Base-by-base conservation (phyloP, 2,113 vertebrate genomes). In the Nesogale talazaci region DNA sequence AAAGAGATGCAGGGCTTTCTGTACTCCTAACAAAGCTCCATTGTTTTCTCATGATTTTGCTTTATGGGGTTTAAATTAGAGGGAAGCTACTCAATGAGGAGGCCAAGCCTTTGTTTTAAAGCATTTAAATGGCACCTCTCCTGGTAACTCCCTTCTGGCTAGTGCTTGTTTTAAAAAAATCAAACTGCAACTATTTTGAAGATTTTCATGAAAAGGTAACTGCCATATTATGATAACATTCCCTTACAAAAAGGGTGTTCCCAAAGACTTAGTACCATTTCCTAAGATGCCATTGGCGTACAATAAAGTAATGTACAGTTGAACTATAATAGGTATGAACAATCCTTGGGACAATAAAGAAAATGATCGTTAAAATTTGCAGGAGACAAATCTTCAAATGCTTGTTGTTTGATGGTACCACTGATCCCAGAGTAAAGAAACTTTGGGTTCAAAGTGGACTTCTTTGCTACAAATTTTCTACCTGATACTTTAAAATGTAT, bases 41-140 rank as follows among this genome's bases (percentile, higher is more conserved):
- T 95, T 97, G 96, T 97, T 93, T 95, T 83, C 80, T 90, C 84
- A 61, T 70, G 89, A 88, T 92, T 92, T 97, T 83, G 91, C 83
- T 97, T 97, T 97, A 96, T 91, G 52, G 90, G 83, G 69, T 86
- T 97, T 96, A 96, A 96, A 97, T 97, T 96, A 97, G 96, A 97
- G 93, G 95, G 95, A 93, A 94, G 83, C 57, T 88, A 29, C 34
- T 63, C 81, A n/a, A 57, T 56, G 61, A 88, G 63, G 56, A 95
- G 91, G 91, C 67, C 46, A 91, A 95, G 92, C 69, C 93, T 95
- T 95, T 95, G 88, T 96, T 94, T 96, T 94, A 94, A 94, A 86
- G 83, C 40, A 75, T 90, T 92, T 94, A 96, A 94, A 70, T 87
- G 86, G 89, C 65, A 94, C 75, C 36, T 69, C 38, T 38, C 79